phyloP scores from a whole-genome alignment of 2,888 invertebrate genomes.

The Reticulitermes lucifugus region DNA sequence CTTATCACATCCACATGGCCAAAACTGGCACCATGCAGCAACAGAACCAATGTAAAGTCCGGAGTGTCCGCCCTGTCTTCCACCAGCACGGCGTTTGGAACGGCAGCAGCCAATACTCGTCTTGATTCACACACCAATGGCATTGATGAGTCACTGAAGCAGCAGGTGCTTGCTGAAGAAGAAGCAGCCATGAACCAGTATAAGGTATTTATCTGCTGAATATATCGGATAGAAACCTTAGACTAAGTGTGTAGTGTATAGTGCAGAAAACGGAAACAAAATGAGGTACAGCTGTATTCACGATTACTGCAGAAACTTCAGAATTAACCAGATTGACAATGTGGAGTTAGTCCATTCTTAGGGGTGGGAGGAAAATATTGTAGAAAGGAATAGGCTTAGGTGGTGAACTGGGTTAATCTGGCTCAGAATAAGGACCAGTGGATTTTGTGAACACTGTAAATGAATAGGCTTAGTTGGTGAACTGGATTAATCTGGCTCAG shows the following conservation, averaged over 20 bases:
- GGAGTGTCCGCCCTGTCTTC: slow-evolving; percentile 90
- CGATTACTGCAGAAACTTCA: no score
- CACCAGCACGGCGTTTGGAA: slow-evolving; percentile 89
- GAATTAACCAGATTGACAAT: no score
- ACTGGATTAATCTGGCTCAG: no score
- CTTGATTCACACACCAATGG: slow-evolving; percentile 75
- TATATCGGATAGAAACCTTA: background rate
- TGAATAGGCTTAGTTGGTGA: no score
- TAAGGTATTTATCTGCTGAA: slow-evolving; percentile 73
- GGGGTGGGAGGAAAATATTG: no score
- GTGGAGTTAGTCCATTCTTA: no score
- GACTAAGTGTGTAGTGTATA: background rate
- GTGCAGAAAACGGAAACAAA: no score
- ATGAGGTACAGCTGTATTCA: no score
- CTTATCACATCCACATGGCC: slow-evolving; percentile 33
- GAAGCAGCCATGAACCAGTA: slow-evolving; percentile 96
- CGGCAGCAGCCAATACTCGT: slow-evolving; percentile 80
- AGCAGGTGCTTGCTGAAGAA: slow-evolving; percentile 93
- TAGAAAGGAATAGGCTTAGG: no score
- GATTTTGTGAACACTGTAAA: no score
- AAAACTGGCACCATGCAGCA: slow-evolving; percentile 67
- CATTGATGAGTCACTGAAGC: slow-evolving; percentile 86
- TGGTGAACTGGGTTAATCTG: no score
- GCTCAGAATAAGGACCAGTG: no score
- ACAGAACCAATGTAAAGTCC: slow-evolving; percentile 90